A percentile compares a stretch with the other conserved stretches of the same genome.
phyloP scores from a whole-genome alignment of 2,113 vertebrate genomes.

The Smithornis capensis region DNA sequence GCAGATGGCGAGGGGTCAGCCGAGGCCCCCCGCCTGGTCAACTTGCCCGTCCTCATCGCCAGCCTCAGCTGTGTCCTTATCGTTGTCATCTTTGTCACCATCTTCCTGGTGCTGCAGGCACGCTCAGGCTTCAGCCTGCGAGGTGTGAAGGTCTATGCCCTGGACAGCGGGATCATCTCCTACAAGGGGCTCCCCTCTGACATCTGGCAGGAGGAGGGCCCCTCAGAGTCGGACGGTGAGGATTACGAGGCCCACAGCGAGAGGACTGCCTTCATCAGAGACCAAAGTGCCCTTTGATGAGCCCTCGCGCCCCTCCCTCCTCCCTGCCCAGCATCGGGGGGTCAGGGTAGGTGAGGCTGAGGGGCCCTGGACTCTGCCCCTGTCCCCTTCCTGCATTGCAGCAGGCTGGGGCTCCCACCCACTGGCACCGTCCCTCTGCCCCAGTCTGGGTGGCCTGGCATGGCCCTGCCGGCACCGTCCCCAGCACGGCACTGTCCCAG shows the following conservation, averaged over 20 bases:
- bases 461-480: not conserved
- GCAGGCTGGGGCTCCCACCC: not conserved
- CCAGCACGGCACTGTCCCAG: not conserved
- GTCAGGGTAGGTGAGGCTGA: not conserved
- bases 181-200: slow-evolving; percentile 92
- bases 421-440: not conserved
- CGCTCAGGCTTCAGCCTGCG: slow-evolving; percentile 81
- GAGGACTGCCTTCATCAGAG: slow-evolving; percentile 99
- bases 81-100: slow-evolving; percentile 80
- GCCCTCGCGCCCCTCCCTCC: slow-evolving; percentile 52
- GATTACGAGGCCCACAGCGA: slow-evolving; percentile 88
- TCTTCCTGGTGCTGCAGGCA: slow-evolving; percentile 91
- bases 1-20: slow-evolving; percentile 23
- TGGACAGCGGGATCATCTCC: slow-evolving; percentile 84
- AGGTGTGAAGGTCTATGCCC: slow-evolving; percentile 82
- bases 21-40: slow-evolving; percentile 25
- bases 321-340: not conserved
- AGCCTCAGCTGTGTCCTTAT: slow-evolving; percentile 91
- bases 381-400: not conserved
- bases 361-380: slow-evolving; percentile 46
- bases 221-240: slow-evolving; percentile 88
- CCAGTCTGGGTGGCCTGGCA: not conserved
- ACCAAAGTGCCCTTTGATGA: slow-evolving; percentile 97
- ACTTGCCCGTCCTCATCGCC: slow-evolving; percentile 81
- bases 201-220: slow-evolving; percentile 90